Percentiles rank a stretch among this genome's conserved stretches.
Evolutionary conservation across 2,113 vertebrate species (phyloP).

Genomic region (Arenaria interpres): DNA sequence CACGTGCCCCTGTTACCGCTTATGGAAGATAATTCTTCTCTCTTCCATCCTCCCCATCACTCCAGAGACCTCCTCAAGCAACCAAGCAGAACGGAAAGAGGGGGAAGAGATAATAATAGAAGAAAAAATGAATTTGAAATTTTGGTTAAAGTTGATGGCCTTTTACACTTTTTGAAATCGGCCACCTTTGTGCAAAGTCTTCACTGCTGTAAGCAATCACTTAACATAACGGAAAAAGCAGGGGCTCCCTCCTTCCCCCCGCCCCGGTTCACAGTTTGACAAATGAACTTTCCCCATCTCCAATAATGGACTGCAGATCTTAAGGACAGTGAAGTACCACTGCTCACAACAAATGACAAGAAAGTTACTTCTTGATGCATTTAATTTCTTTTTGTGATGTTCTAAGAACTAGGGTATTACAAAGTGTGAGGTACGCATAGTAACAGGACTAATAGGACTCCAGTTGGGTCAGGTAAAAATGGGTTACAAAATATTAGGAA

Average conservation of each 20-base stretch:
- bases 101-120: neutral
- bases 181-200: neutral
- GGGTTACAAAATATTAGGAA: constrained; percentile 50
- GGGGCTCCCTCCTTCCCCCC: neutral
- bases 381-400: constrained; percentile 9
- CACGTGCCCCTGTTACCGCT: accelerated
- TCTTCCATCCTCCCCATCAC: neutral
- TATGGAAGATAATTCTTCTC: neutral
- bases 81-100: neutral
- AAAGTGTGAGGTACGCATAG: neutral
- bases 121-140: neutral
- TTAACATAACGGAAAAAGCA: neutral
- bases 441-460: neutral
- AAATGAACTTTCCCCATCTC: neutral
- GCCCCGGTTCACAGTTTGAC: neutral
- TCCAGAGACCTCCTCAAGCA: neutral
- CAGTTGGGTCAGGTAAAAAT: constrained; percentile 19
- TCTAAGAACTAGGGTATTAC: neutral
- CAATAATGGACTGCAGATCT: neutral
- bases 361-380: constrained; percentile 5
- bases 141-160: neutral
- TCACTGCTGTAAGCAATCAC: neutral
- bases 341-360: constrained; percentile 9
- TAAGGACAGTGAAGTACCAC: neutral
- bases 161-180: neutral